Conservation (phyloP, 1,140 invertebrate species). For the Scaptomyza graminum region DNA sequence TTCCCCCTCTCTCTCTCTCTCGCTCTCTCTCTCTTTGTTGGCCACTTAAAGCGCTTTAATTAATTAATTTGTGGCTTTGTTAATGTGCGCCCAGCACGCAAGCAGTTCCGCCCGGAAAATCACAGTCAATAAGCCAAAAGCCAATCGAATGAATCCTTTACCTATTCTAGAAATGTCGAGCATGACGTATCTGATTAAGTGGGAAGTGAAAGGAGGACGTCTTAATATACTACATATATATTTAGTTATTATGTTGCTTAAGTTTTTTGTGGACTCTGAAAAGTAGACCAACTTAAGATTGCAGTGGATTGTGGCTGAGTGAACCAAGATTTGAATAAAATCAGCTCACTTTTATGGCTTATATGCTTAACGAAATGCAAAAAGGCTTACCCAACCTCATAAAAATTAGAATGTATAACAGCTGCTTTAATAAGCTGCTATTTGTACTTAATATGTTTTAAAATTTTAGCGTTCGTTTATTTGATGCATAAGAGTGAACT, state of each 20-base stretch:
- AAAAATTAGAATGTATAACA: too few relatives aligned
- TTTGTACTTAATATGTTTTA: too few relatives aligned
- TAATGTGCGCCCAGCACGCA: constrained; percentile 67
- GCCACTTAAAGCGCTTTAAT: constrained; percentile 68
- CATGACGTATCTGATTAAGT: constrained; percentile 16
- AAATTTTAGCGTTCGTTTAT: too few relatives aligned
- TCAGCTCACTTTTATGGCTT: neutral
- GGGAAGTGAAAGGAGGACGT: neutral
- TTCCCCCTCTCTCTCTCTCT: neutral
- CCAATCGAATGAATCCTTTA: constrained; percentile 45
- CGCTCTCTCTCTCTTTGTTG: neutral
- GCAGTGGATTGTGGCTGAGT: neutral
- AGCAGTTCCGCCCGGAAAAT: constrained; percentile 41
- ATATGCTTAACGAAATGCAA: too few relatives aligned
- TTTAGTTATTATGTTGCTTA: constrained; percentile 25
- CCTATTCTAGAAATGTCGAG: constrained; percentile 7
- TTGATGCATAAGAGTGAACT: too few relatives aligned
- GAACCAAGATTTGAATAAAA: neutral
- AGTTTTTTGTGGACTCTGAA: constrained; percentile 1
- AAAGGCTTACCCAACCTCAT: too few relatives aligned
- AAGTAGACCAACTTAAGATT: neutral
- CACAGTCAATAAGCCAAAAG: constrained; percentile 37
- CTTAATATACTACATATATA: constrained; percentile 32
- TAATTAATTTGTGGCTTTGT: constrained; percentile 76
- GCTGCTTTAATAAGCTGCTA: too few relatives aligned